Base-by-base conservation (phyloP, 1,140 invertebrate species). In the Drosophila kohkoa region DNA sequence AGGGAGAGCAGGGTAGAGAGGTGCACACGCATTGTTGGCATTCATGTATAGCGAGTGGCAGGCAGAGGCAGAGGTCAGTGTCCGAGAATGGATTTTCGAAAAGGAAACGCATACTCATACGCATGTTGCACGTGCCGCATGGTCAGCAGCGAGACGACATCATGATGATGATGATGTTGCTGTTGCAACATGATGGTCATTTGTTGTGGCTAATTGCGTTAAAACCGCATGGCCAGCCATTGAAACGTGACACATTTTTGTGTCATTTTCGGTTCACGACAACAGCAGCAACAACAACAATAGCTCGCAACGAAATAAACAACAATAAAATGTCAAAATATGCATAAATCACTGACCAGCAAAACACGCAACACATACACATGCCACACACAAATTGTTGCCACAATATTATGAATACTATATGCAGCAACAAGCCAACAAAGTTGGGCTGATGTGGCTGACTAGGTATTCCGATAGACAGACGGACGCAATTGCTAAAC, bases 131-230 rank as follows among this genome's bases (percentile, higher is more conserved):
- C 79, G 82, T 87, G 83, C 46, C 54, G 25, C 64, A 48, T 16
- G 28, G 46, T 67, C 68, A 74, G 66, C 66, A 63, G 49, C 72
- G 45, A 57, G 60, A 68, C 41, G 16, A 72, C n/a, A 41, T 10
- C 25, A 54, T 45, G 10, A 65, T 65, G 20, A 45, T 59, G 69
- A 41, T 35, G 49, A 69, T 64, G 38, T 10, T 16, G 64, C 28
- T 82, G 69, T n/a, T 73, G 48, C 45, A 55, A 68, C 78, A 86
- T 86, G 82, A 79, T 73, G 75, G 82, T 75, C 81, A 87, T 87
- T 88, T 87, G 83, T 77, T 87, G 82, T 72, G 73, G 82, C 82
- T 86, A 86, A 86, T 86, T 86, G 82, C 82, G 76, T 87, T 87
- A 86, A 86, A 86, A 60, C 79, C 82, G 82, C 82, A 81, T 73